phyloP scores from a whole-genome alignment of 2,113 vertebrate species.

The Nothoprocta perdicaria region DNA sequence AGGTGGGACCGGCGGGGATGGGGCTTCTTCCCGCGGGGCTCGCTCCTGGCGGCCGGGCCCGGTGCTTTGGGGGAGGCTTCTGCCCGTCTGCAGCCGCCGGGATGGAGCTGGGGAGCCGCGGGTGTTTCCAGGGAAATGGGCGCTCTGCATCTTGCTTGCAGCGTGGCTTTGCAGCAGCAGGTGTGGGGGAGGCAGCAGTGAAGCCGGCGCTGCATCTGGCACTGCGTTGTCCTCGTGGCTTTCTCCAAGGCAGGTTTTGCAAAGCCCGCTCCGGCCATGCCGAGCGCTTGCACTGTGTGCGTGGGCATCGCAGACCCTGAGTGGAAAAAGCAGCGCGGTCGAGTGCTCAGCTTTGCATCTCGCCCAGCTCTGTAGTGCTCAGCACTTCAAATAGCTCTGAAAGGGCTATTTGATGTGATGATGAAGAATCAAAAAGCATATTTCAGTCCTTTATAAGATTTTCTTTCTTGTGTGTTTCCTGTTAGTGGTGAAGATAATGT shows the following conservation, averaged over 20 bases:
- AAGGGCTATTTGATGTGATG: not conserved
- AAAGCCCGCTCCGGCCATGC: not conserved
- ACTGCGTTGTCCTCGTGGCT: too few relatives aligned
- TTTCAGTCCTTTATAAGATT: not conserved
- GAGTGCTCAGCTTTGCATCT: not conserved
- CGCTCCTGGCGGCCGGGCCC: too few relatives aligned
- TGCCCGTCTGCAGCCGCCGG: too few relatives aligned
- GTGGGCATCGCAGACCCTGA: not conserved
- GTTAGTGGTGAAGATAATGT: not conserved
- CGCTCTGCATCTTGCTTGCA: too few relatives aligned
- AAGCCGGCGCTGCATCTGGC: too few relatives aligned
- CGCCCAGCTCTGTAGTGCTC: not conserved
- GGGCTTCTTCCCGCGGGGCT: not conserved
- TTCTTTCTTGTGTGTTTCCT: not conserved
- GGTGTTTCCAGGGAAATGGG: too few relatives aligned
- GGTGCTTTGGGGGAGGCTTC: too few relatives aligned
- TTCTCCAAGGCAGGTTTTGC: too few relatives aligned
- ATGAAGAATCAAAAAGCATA: not conserved
- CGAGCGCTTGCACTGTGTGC: not conserved
- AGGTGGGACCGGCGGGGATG: constrained; percentile 72
- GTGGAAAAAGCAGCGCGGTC: not conserved
- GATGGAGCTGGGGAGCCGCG: too few relatives aligned
- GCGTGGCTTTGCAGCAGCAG: too few relatives aligned
- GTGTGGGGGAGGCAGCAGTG: too few relatives aligned
- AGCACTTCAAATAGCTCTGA: not conserved